phyloP scores from a whole-genome alignment of 2,888 invertebrate genomes.

The Oeneis ivallda region DNA sequence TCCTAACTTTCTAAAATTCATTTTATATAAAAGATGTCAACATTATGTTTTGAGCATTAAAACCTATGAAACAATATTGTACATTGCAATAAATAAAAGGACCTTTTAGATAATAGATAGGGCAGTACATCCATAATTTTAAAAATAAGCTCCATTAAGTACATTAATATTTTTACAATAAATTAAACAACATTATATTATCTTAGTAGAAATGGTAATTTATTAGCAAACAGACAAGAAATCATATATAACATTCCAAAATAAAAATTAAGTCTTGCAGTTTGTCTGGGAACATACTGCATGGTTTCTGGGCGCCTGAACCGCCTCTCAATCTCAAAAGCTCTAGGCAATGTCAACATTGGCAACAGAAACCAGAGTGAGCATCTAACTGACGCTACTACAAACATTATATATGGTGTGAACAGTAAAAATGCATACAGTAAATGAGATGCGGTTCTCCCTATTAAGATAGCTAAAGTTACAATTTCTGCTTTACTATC shows the following conservation, averaged over 20 bases:
- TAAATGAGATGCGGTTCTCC: constrained; percentile 94
- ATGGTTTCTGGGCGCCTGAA: constrained; percentile 91
- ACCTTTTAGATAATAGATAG: not conserved
- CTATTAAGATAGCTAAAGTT: constrained; percentile 96
- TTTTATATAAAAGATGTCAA: not conserved
- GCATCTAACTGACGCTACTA: constrained; percentile 91
- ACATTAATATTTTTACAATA: constrained; percentile 35
- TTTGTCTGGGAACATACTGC: constrained; percentile 91
- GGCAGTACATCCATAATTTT: constrained; percentile 7
- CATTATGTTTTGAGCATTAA: not conserved
- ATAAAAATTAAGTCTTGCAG: constrained; percentile 94
- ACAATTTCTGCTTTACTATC: constrained; percentile 95
- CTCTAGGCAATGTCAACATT: constrained; percentile 91
- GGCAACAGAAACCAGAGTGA: constrained; percentile 95
- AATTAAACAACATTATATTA: constrained; percentile 42
- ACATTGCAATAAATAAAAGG: constrained; percentile 7
- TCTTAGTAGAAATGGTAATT: constrained; percentile 81
- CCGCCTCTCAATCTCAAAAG: constrained; percentile 94
- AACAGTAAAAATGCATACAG: constrained; percentile 94
- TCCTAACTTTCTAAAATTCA: not conserved
- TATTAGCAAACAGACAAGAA: constrained; percentile 87
- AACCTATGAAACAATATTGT: not conserved
- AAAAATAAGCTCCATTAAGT: constrained; percentile 44
- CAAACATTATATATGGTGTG: constrained; percentile 94
- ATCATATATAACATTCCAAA: constrained; percentile 95